Conservation (phyloP, 2,113 vertebrate species). For the Beaufortia kweichowensis region DNA sequence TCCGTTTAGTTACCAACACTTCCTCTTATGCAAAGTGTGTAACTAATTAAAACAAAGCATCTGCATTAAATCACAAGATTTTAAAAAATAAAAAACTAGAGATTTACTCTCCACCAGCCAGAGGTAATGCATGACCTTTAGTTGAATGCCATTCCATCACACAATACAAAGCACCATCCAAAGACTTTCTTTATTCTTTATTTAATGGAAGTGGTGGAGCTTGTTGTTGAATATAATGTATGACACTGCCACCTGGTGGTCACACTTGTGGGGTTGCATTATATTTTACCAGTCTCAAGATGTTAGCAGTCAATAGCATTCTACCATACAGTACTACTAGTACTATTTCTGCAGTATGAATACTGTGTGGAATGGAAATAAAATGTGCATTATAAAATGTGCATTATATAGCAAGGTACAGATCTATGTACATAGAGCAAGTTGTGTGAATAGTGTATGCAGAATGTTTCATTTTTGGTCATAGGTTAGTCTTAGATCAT, state of each 20-base stretch:
- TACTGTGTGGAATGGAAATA: too few species aligned
- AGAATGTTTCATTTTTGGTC: constrained; percentile 58
- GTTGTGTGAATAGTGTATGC: constrained; percentile 41
- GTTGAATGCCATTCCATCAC: neutral
- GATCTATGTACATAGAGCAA: too few species aligned
- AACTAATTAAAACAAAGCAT: neutral
- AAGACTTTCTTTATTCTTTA: neutral
- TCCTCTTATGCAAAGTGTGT: neutral
- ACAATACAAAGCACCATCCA: neutral
- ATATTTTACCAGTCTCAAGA: neutral
- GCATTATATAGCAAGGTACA: too few species aligned
- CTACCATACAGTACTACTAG: too few species aligned
- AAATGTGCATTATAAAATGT: too few species aligned
- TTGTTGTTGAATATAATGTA: neutral
- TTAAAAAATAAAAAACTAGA: constrained; percentile 16
- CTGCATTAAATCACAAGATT: neutral
- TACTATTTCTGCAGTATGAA: neutral
- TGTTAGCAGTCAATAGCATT: too few species aligned
- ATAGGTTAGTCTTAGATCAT: too few species aligned
- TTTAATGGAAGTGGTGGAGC: neutral
- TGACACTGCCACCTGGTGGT: constrained; percentile 44
- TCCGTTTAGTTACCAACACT: neutral
- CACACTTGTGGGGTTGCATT: neutral
- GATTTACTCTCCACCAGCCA: neutral
- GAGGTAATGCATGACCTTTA: neutral